Evolutionary conservation across 1,140 invertebrate genomes (phyloP), one percentile per base, ranked within the genome.

Genomic region (Choristoneura fumiferana): DNA sequence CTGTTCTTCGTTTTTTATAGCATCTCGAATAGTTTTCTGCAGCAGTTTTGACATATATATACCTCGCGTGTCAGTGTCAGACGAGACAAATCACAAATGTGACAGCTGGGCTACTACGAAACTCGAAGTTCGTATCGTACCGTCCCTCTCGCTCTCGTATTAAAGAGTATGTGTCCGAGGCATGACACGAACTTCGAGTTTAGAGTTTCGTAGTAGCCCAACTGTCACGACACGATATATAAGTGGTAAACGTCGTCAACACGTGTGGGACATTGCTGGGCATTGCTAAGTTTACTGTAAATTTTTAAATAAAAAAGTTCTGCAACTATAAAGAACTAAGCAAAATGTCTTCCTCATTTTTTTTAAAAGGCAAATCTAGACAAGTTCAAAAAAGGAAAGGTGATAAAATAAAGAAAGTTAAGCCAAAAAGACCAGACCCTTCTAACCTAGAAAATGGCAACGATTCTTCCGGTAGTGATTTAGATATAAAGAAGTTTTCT

Each of bases 311-410:
- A 13, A 49, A 49, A 49, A 49, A 29, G 22, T 6, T 49, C 18
- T 12, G 22, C 0, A 4, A 59, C 91, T 90, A 65, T 90, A 81
- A n/a, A 9, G 15, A 37, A 35, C 65, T 82, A 79, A 73, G 75
- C 68, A 65, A 63, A 67, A 86, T 84, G 85, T 89, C 85, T 54
- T 91, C 91, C 54, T 92, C 92, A 4, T 93, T 93, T 67, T 93
- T 93, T 72, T 79, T 93, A 54, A 93, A 92, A 81, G 90, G 91
- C 14, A 93, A 91, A 79, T 90, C 88, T 9, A 85, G 81, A 73
- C 89, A 87, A 84, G 89, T 88, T 65, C 87, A 71, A 56, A 91
- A 84, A 87, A 90, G 90, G 82, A 92, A 90, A 84, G 79, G 81
- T 17, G 81, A 85, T 10, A 81, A 73, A 65, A 63, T 80, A 38